Conservation (phyloP, 2,888 invertebrate species). For the Crocallis elinguaria region DNA sequence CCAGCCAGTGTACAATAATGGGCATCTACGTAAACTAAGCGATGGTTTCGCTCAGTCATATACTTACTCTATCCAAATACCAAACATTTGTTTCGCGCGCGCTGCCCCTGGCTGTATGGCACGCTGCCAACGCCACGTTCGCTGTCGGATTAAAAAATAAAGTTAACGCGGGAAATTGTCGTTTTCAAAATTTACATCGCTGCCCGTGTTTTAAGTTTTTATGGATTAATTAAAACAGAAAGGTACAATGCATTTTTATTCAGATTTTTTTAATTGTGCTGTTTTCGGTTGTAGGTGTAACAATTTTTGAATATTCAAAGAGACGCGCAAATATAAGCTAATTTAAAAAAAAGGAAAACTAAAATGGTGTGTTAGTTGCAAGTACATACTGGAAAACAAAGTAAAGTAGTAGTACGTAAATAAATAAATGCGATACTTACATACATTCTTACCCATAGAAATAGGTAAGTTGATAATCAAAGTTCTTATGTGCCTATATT, state of each 20-base stretch:
- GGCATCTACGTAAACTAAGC: slow-evolving; percentile 29
- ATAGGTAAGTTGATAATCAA: too few species aligned
- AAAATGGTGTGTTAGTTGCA: too few species aligned
- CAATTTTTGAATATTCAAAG: too few species aligned
- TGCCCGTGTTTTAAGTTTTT: slow-evolving; percentile 23
- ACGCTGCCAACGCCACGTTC: slow-evolving; percentile 44
- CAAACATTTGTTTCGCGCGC: slow-evolving; percentile 58
- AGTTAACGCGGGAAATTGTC: slow-evolving; percentile 48
- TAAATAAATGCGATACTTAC: too few species aligned
- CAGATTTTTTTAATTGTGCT: background rate
- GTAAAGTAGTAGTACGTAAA: too few species aligned
- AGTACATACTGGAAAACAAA: too few species aligned
- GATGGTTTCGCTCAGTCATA: slow-evolving; percentile 26
- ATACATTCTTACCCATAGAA: too few species aligned
- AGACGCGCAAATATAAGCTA: too few species aligned
- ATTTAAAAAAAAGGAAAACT: too few species aligned
- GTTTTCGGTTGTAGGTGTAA: background rate
- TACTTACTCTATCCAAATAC: slow-evolving; percentile 25
- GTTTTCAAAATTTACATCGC: slow-evolving; percentile 41
- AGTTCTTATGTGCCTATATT: too few species aligned
- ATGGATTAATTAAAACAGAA: slow-evolving; percentile 26
- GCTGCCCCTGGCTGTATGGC: slow-evolving; percentile 50
- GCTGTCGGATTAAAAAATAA: slow-evolving; percentile 44
- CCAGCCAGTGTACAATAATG: slow-evolving; percentile 33
- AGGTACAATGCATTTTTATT: slow-evolving; percentile 11